These are phyloP conservation scores for Arbacia lixula DNA, from an alignment of 53 echinoderm and acorn worm species.

Conservation along the genomic window DNA sequence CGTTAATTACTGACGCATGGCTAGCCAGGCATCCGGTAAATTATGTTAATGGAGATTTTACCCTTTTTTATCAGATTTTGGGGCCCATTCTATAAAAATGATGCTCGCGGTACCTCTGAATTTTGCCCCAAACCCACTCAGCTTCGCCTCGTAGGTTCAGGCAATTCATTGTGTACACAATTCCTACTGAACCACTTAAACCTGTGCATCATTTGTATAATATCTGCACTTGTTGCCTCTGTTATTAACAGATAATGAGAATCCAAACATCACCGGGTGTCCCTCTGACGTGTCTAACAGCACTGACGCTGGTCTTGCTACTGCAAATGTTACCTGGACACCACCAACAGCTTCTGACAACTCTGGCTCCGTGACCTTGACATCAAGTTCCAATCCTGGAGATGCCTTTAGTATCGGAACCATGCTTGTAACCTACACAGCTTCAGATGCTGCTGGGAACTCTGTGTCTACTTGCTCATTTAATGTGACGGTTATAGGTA, in stretches of 20 bases:
- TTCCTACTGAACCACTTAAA: too few species aligned
- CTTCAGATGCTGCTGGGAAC: conserved; percentile 38
- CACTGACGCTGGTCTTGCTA: background rate
- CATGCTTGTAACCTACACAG: conserved; percentile 7
- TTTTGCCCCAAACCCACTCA: too few species aligned
- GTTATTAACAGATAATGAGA: conserved; percentile 9
- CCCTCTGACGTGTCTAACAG: background rate
- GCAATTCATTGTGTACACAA: too few species aligned
- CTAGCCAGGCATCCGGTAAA: too few species aligned
- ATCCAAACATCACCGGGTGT: conserved; percentile 17
- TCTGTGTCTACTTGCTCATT: too few species aligned
- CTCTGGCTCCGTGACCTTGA: conserved; percentile 6
- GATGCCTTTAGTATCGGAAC: conserved; percentile 33
- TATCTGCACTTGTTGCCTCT: background rate
- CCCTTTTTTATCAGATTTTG: too few species aligned
- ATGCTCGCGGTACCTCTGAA: too few species aligned
- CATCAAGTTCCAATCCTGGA: background rate
- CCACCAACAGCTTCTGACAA: conserved; percentile 20
- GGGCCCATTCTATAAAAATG: too few species aligned
- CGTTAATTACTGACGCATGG: too few species aligned
- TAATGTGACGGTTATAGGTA: too few species aligned
- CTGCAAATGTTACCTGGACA: conserved; percentile 7
- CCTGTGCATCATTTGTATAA: background rate
- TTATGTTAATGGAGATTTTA: too few species aligned
- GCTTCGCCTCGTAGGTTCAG: too few species aligned